Conservation (phyloP, 2,888 invertebrate species). For the Anaspis maculata region DNA sequence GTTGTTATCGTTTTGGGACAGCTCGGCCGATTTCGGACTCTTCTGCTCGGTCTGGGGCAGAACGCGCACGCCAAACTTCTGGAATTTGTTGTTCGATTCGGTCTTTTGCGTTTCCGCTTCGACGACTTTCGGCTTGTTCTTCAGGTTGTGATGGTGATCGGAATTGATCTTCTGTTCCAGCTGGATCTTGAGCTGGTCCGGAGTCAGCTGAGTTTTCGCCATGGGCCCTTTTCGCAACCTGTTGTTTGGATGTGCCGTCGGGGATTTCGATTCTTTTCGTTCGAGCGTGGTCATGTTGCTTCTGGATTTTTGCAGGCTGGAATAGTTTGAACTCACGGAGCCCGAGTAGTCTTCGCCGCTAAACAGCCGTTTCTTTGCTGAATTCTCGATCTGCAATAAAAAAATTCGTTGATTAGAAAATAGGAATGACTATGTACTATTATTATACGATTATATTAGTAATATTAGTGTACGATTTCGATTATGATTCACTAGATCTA, state of each 20-base stretch:
- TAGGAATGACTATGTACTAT: too few species aligned
- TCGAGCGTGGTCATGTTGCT: conserved; percentile 38
- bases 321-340: conserved; percentile 40
- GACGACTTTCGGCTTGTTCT: conserved; percentile 22
- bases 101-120: conserved; percentile 49
- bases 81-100: conserved; percentile 50
- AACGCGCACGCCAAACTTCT: conserved; percentile 62
- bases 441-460: too few species aligned
- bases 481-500: too few species aligned
- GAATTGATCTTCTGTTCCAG: conserved; percentile 31
- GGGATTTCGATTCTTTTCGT: conserved; percentile 32
- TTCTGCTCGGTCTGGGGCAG: conserved; percentile 43
- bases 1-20: conserved; percentile 39
- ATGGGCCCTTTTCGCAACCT: conserved; percentile 20
- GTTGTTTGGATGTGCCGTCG: conserved; percentile 18
- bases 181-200: conserved; percentile 32
- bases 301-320: conserved; percentile 37
- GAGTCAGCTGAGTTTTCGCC: conserved; percentile 23
- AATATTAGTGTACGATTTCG: too few species aligned
- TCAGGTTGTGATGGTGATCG: conserved; percentile 28
- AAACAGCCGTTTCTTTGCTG: conserved; percentile 36
- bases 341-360: conserved; percentile 40
- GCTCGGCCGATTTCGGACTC: conserved; percentile 36
- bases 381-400: conserved; percentile 32
- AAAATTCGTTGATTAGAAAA: not conserved